Evolutionary conservation across 1,140 invertebrate genomes (phyloP).

Genomic region (Lethrus apterus): DNA sequence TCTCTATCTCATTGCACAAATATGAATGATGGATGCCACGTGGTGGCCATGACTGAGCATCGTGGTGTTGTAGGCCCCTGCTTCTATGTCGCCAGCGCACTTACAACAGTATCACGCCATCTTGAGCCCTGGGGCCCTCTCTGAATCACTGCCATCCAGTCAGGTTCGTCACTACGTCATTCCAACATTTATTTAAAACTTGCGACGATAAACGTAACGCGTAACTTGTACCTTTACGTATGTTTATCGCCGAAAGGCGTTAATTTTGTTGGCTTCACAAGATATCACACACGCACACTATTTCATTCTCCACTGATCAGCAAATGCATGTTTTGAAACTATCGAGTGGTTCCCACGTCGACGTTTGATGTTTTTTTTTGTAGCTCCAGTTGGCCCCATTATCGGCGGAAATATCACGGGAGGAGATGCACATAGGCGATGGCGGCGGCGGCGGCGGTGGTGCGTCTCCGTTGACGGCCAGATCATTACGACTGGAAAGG

Average conservation of each 20-base stretch:
- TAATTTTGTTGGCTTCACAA: conserved; percentile 28
- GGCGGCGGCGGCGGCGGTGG: conserved; percentile 65
- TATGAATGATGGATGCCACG: too few species aligned
- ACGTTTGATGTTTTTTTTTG: conserved; percentile 15
- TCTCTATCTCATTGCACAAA: too few species aligned
- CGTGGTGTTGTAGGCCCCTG: conserved; percentile 68
- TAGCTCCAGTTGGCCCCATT: conserved; percentile 62
- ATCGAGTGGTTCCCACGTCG: too few species aligned
- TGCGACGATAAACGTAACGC: too few species aligned
- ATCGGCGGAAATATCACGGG: conserved; percentile 53
- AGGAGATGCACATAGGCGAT: conserved; percentile 62
- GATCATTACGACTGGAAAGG: conserved; percentile 76
- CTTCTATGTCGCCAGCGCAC: conserved; percentile 80
- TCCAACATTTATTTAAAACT: too few species aligned
- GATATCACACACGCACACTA: conserved; percentile 22
- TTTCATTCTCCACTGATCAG: conserved; percentile 21
- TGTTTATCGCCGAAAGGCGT: conserved; percentile 2
- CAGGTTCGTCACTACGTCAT: conserved; percentile 61
- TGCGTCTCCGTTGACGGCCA: conserved; percentile 75
- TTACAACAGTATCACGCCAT: conserved; percentile 68
- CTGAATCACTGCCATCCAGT: conserved; percentile 70
- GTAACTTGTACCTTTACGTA: too few species aligned
- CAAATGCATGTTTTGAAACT: conserved; percentile 20
- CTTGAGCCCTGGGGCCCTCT: conserved; percentile 57
- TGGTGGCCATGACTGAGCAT: too few species aligned